A percentile compares a stretch with the other conserved stretches of the same genome.
Conservation (phyloP, 2,797 vertebrate species). For the Hozukius guyotensis region DNA sequence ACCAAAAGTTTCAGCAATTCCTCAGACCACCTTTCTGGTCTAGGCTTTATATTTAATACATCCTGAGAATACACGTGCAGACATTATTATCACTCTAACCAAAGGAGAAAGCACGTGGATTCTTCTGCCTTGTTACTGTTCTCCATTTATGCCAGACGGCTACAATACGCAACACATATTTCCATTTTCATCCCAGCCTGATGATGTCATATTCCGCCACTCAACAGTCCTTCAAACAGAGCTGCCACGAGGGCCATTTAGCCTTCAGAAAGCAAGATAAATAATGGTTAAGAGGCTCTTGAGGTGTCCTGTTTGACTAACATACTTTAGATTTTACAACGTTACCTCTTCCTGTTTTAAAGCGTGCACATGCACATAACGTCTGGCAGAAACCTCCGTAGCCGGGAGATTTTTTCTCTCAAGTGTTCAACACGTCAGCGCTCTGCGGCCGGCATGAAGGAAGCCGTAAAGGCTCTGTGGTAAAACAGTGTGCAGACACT, state of each 20-base stretch:
- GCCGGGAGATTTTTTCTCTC: slow-evolving; percentile 33
- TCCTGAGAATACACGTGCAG: slow-evolving; percentile 48
- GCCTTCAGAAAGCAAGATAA: slow-evolving; percentile 60
- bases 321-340: slow-evolving; percentile 61
- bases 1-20: slow-evolving; percentile 46
- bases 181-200: slow-evolving; percentile 44
- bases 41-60: slow-evolving; percentile 32
- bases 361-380: slow-evolving; percentile 28
- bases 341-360: slow-evolving; percentile 60
- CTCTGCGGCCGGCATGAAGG: slow-evolving; percentile 11
- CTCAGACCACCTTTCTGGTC: slow-evolving; percentile 33
- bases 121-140: slow-evolving; percentile 16
- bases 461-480: neutral
- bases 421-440: slow-evolving; percentile 47
- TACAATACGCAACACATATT: slow-evolving; percentile 47
- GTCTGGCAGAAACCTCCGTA: slow-evolving; percentile 32
- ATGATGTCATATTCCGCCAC: slow-evolving; percentile 29
- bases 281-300: slow-evolving; percentile 67
- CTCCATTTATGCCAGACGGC: neutral
- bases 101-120: slow-evolving; percentile 26
- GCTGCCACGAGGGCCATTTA: slow-evolving; percentile 53
- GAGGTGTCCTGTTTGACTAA: slow-evolving; percentile 67
- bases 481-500: neutral
- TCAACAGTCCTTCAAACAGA: slow-evolving; percentile 34
- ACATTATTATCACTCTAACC: slow-evolving; percentile 24